Evolutionary conservation across 2,888 invertebrate species (phyloP), one percentile per base, ranked within the genome.

Genomic region (Stenodema calcarata): DNA sequence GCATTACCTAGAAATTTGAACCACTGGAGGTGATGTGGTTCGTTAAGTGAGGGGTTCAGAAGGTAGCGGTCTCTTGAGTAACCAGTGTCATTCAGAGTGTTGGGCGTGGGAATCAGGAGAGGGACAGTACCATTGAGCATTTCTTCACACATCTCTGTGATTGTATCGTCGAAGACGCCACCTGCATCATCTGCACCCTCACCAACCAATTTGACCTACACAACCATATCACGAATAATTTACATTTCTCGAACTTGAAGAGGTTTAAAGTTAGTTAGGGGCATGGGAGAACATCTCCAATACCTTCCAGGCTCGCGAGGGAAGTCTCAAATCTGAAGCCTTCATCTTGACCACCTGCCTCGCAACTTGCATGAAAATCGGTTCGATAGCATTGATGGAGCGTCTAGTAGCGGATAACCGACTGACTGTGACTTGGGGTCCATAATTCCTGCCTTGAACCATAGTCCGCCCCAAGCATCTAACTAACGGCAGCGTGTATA

Each of bases 111-210:
- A 28, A 94, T 92, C 23, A 94, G 91, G 14, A 94, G 91, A 4
- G 94, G 93, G 1, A 94, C 93, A 0, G 91, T 91, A 1, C 93
- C 93, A 42, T 92, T 92, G 50, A 93, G 93, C 42, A 94, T 92
- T 90, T 94, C 94, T 90, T 92, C 92, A 89, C 94, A 94, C 93
- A 94, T 94, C 90, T 94, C 94, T 0, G 94, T 94, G 70, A 94
- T 94, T 2, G 94, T 94, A 89, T 94, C 94, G 90, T 94, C 94
- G 91, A 94, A 94, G 28, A 94, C 94, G 3, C 94, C 94, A 0
- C 94, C 94, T 1, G 94, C 94, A 91, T 94, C 94, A 90, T 94
- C 94, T 0, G 94, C 94, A 0, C 94, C 94, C 91, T 94, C 94
- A 0, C 94, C 94, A 9, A 94, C 92, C 42, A 94, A 91, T 90